These are phyloP conservation scores for Botia almorhae DNA, from an alignment of 2,797 vertebrate species.

Conservation along the genomic window DNA sequence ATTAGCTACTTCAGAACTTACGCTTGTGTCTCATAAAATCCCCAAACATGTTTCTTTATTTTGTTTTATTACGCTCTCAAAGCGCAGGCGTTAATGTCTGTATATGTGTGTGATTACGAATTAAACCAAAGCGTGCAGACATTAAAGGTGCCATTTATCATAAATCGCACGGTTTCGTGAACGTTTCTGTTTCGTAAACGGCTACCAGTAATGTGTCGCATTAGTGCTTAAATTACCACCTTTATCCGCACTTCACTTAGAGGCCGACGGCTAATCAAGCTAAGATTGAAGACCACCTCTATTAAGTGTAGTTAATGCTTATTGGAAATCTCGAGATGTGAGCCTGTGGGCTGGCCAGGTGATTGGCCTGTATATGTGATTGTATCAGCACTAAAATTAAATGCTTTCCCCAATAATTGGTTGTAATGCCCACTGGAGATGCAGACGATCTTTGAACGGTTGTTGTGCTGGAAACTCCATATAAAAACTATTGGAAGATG, in stretches of 20 bases:
- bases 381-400: constrained; percentile 49
- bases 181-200: constrained; percentile 9
- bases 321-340: constrained; percentile 44
- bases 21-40: constrained; percentile 40
- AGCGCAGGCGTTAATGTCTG: constrained; percentile 16
- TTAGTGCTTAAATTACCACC: constrained; percentile 52
- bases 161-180: constrained; percentile 25
- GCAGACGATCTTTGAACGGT: neutral
- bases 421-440: constrained; percentile 40
- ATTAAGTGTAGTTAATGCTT: constrained; percentile 51
- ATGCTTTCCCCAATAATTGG: constrained; percentile 36
- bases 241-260: constrained; percentile 42
- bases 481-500: neutral
- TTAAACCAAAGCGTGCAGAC: constrained; percentile 32
- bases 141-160: constrained; percentile 44
- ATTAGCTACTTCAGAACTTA: constrained; percentile 43
- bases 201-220: constrained; percentile 40
- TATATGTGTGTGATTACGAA: constrained; percentile 33
- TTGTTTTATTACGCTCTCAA: constrained; percentile 42
- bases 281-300: constrained; percentile 48
- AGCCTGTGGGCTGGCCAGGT: constrained; percentile 37
- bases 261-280: constrained; percentile 43
- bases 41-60: constrained; percentile 39
- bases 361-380: constrained; percentile 31
- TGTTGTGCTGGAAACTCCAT: neutral